phyloP scores from a whole-genome alignment of 2,888 invertebrate genomes.

The Crematogaster levior region DNA sequence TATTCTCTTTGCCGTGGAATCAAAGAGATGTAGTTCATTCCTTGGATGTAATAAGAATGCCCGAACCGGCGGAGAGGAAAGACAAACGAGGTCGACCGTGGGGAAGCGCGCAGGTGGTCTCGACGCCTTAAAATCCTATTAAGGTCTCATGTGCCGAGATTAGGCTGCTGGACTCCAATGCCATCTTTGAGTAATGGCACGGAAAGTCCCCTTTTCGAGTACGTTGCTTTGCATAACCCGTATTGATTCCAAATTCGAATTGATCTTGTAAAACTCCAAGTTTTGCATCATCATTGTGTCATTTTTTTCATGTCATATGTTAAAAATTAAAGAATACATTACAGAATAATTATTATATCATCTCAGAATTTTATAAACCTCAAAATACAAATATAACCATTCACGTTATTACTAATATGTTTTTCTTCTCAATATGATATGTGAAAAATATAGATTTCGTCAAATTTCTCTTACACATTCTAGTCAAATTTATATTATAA shows the following conservation, averaged over 20 bases:
- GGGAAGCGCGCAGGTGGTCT: slow-evolving; percentile 82
- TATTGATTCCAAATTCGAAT: slow-evolving; percentile 14
- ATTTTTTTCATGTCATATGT: not conserved
- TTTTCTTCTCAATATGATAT: not conserved
- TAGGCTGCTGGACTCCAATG: slow-evolving; percentile 82
- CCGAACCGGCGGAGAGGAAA: slow-evolving; percentile 75
- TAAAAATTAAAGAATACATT: not conserved
- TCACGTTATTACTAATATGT: not conserved
- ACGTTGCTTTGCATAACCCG: slow-evolving; percentile 44
- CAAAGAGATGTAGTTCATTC: slow-evolving; percentile 63
- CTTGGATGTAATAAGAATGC: slow-evolving; percentile 75
- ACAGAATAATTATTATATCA: not conserved
- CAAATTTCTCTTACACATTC: not conserved
- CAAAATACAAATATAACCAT: not conserved
- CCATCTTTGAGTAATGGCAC: slow-evolving; percentile 84
- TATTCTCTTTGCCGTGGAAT: slow-evolving; percentile 56
- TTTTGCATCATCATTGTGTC: not conserved
- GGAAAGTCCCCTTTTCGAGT: slow-evolving; percentile 77
- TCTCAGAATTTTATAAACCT: not conserved
- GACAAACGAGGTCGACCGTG: slow-evolving; percentile 81
- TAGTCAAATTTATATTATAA: not conserved
- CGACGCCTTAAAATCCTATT: slow-evolving; percentile 85
- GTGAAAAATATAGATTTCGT: not conserved
- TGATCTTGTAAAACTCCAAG: slow-evolving; percentile 47
- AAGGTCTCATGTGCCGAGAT: slow-evolving; percentile 85